Evolutionary conservation across 1,140 invertebrate genomes (phyloP), one percentile per base, ranked within the genome.

Genomic region (Trypoxylus dichotomus): DNA sequence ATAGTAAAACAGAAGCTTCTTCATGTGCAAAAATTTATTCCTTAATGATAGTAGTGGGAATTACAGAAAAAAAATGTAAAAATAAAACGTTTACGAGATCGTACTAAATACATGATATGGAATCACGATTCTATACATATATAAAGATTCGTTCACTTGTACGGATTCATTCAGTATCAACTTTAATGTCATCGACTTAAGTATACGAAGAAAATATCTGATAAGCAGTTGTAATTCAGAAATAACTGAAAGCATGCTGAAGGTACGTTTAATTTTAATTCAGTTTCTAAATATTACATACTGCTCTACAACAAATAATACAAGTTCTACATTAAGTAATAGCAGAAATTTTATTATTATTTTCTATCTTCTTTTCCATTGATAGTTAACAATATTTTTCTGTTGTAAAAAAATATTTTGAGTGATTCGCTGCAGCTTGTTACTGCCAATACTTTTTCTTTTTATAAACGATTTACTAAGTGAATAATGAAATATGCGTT

Each of bases 61-160:
- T 29, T 10, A 75, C 74, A 54, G 32, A 37, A 75, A 27, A 54
- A 54, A 71, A 74, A 42, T 13, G 21, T 25, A 54, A 75, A 47
- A 75, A 75, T 54, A 47, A 54, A 13, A 54, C 43, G 27, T 74
- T 74, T 74, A 54, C 43, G 74, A 42, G 74, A 42, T 32, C 54
- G 74, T 54, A 75, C 74, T 75, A 47, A 43, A 75, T 75, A 75
- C 74, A 75, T 47, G 74, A 75, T 42, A 75, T 42, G 25, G 43
- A 75, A 75, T 75, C 74, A 75, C 74, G 74, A 75, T 54, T 15
- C 74, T 37, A 75, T 25, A 75, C 41, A 24, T 75, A 75, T 75
- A 75, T 75, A 75, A 47, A 75, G 41, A 54, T 47, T 75, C 24
- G 43, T 6, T 54, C 43, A 15, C 15, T 15, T 8, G 3, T 75